Evolutionary conservation across 2,113 vertebrate species (phyloP), one percentile per base, ranked within the genome.

Genomic region (Daphoenositta chrysoptera): DNA sequence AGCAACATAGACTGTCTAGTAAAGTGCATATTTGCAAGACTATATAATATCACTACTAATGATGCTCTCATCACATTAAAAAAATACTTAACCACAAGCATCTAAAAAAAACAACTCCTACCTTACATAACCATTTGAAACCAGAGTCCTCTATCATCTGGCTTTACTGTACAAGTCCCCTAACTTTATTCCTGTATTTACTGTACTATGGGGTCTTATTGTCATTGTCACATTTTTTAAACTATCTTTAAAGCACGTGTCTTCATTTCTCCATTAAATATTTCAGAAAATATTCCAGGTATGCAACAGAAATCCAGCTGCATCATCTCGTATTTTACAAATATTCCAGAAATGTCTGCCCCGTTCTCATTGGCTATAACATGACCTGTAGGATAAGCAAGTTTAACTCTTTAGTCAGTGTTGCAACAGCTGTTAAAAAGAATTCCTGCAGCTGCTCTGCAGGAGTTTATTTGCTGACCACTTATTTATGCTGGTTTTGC

Each of bases 381-480:
- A 92, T 47, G 72, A 96, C 81, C 96, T 94, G 94, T 71, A 92
- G 87, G 84, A 71, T 93, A 96, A 96, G 94, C 96, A 96, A 96
- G 73, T 95, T 96, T 89, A 97, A 97, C 86, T 97, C 93, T 92
- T 91, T 27, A 66, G 89, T 87, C 83, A 93, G 90, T 83, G 84
- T 92, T 96, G 93, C 37, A 97, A 95, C 97, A 98, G 97, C 96
- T 98, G 98, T 97, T 97, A 93, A 89, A 94, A 53, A 96, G 83
- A 97, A 97, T 91, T 97, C 91, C 93, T 78, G 95, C 98, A 98
- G 97, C 93, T 98, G 98, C 90, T 98, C 94, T 89, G 45, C 60
- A 97, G 89, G 96, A 98, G 98, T 98, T 96, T 95, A 94, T 93
- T 61, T 95, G 94, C 87, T 92, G 97, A 95, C 93, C 96, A 97